Percentiles rank a stretch among this genome's conserved stretches.
phyloP scores from a whole-genome alignment of 2,113 vertebrate genomes.

The Urocynchramus pylzowi region DNA sequence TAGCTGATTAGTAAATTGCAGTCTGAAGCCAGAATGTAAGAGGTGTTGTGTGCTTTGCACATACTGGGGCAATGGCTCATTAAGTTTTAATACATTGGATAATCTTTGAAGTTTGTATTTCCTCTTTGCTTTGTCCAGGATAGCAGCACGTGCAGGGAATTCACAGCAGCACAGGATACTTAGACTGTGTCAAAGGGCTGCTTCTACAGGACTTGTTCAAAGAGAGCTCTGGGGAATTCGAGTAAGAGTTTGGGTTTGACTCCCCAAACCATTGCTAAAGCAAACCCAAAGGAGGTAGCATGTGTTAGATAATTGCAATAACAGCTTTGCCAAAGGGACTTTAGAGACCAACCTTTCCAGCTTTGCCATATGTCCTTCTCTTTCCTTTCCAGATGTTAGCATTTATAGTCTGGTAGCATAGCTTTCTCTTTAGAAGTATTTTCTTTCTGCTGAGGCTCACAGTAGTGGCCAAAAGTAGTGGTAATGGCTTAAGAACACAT shows the following conservation, averaged over 20 bases:
- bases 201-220: background rate
- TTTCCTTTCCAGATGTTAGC: background rate
- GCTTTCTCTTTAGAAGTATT: background rate
- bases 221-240: background rate
- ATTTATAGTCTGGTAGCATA: background rate
- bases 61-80: background rate
- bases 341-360: background rate
- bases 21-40: background rate
- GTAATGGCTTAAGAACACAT: background rate
- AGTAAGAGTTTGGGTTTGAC: background rate
- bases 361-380: background rate
- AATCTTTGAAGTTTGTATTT: background rate
- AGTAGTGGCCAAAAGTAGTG: background rate
- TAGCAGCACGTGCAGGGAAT: background rate
- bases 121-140: background rate
- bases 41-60: background rate
- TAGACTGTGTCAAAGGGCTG: background rate
- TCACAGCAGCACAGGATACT: background rate
- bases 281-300: background rate
- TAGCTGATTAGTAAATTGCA: conserved; percentile 2
- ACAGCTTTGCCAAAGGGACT: background rate
- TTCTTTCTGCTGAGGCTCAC: background rate
- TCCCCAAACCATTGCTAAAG: background rate
- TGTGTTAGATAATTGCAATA: background rate
- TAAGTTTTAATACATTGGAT: conserved; percentile 37